A percentile compares a stretch with the other conserved stretches of the same genome.
phyloP scores from a whole-genome alignment of 2,888 invertebrate genomes.

The Chrysotoxum bicinctum region DNA sequence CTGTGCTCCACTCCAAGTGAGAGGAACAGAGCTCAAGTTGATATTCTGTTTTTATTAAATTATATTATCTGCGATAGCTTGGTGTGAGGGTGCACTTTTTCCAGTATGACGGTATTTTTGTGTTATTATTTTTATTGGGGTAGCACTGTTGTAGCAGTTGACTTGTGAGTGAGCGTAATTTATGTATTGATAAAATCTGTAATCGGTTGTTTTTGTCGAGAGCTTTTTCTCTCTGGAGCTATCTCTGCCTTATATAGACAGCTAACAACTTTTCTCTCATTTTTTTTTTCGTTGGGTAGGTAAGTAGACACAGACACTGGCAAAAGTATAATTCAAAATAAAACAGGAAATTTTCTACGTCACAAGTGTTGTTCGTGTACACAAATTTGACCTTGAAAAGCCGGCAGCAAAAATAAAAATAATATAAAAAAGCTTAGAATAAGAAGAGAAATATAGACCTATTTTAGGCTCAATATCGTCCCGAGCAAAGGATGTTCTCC shows the following conservation, averaged over 20 bases:
- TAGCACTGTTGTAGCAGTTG: neutral
- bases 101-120: neutral
- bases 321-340: constrained; percentile 11
- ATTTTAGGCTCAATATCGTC: constrained; percentile 32
- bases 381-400: constrained; percentile 64
- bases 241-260: constrained; percentile 9
- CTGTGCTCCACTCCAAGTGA: neutral
- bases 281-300: neutral
- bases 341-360: constrained; percentile 54
- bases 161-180: constrained; percentile 47
- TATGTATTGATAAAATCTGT: constrained; percentile 54
- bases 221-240: constrained; percentile 43
- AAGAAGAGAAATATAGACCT: neutral
- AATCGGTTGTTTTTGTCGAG: constrained; percentile 49
- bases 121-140: constrained; percentile 22
- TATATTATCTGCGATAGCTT: neutral
- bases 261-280: constrained; percentile 29
- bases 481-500: constrained; percentile 4
- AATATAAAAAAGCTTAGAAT: constrained; percentile 44
- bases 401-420: constrained; percentile 9
- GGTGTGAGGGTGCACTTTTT: neutral
- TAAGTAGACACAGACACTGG: constrained; percentile 10
- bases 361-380: constrained; percentile 54
- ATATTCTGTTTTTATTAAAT: neutral
- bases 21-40: neutral